These are phyloP conservation scores for Henricia sp. DNA, from an alignment of 53 echinoderm and acorn worm species.

Conservation along the genomic window DNA sequence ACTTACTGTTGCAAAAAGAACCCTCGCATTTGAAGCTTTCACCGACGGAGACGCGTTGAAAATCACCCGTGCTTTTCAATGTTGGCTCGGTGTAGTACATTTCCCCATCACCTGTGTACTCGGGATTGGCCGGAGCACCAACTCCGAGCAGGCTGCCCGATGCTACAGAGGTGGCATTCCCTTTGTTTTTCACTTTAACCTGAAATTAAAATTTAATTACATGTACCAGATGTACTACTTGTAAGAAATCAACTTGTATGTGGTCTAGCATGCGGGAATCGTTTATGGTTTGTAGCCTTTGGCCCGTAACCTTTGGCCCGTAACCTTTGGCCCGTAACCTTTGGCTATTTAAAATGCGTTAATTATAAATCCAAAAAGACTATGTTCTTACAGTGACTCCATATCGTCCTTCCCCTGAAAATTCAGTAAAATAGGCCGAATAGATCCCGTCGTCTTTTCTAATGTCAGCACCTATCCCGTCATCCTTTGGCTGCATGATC, in stretches of 20 bases:
- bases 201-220: too few relatives aligned
- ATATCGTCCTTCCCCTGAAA: slow-evolving; percentile 79
- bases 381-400: slow-evolving; percentile 87
- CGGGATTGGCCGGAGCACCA: slow-evolving; percentile 71
- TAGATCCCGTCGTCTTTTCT: slow-evolving; percentile 85
- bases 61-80: slow-evolving; percentile 66
- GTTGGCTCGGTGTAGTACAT: neutral
- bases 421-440: slow-evolving; percentile 85
- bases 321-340: too few relatives aligned
- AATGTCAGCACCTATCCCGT: slow-evolving; percentile 89
- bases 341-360: too few relatives aligned
- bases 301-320: too few relatives aligned
- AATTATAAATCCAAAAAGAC: too few relatives aligned
- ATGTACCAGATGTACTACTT: too few relatives aligned
- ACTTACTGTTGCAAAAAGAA: slow-evolving; percentile 59
- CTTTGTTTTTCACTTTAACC: slow-evolving; percentile 62
- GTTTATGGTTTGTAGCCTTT: too few relatives aligned
- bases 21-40: slow-evolving; percentile 87
- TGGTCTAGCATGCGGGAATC: too few relatives aligned
- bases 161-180: slow-evolving; percentile 54
- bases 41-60: slow-evolving; percentile 80
- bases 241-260: too few relatives aligned
- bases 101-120: neutral
- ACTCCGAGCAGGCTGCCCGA: slow-evolving; percentile 70
- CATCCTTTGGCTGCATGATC: slow-evolving; percentile 63